Conservation (phyloP, 2,888 invertebrate species). For the Rhagophthalmus giganteus region DNA sequence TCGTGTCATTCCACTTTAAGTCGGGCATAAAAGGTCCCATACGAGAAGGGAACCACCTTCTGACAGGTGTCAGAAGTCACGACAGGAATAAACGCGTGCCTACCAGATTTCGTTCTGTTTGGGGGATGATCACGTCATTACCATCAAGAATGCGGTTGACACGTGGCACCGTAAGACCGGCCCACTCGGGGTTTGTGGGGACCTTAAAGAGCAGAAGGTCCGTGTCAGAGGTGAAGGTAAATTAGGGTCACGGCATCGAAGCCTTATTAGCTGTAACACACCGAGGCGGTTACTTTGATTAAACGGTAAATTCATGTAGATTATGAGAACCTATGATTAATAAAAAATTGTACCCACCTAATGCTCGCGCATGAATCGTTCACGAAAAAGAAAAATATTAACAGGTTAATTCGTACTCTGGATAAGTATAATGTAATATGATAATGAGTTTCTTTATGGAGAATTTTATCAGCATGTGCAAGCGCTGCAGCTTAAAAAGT, state of each 20-base stretch:
- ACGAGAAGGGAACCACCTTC: slow-evolving; percentile 21
- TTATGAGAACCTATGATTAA: no score
- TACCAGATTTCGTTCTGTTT: slow-evolving; percentile 27
- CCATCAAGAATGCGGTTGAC: slow-evolving; percentile 24
- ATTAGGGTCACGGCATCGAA: slow-evolving; percentile 25
- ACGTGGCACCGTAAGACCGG: slow-evolving; percentile 26
- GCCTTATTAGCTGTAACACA: slow-evolving; percentile 11
- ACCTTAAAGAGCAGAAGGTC: slow-evolving; percentile 24
- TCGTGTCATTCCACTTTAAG: slow-evolving; percentile 14
- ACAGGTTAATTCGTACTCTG: slow-evolving; percentile 12
- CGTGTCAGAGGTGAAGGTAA: slow-evolving; percentile 25
- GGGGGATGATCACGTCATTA: slow-evolving; percentile 28
- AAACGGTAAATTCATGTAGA: no score
- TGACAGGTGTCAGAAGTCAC: slow-evolving; percentile 24
- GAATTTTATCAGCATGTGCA: slow-evolving; percentile 31
- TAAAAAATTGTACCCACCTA: no score
- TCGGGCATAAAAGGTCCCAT: slow-evolving; percentile 24
- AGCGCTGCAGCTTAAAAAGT: slow-evolving; percentile 33
- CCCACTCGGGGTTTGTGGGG: slow-evolving; percentile 21
- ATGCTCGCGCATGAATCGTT: no score
- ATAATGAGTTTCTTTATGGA: slow-evolving; percentile 27
- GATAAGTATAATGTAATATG: slow-evolving; percentile 25
- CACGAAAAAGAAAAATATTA: no score
- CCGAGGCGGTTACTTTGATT: slow-evolving; percentile 4
- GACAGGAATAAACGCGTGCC: slow-evolving; percentile 25